Conservation (phyloP, 1,140 invertebrate genomes). For the Coenobita brevimanus region DNA sequence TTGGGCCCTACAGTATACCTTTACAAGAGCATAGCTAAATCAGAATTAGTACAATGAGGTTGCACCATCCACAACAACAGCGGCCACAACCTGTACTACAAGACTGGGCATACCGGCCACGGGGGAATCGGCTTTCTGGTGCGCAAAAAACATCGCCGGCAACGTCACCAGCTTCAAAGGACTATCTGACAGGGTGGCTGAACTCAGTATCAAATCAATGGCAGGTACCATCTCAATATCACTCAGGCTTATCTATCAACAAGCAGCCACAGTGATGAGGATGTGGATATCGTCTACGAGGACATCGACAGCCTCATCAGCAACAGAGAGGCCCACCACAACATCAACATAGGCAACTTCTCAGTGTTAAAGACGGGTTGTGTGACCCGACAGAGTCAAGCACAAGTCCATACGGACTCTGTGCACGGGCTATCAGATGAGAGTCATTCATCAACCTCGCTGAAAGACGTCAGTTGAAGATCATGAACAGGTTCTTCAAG, state of each 20-base stretch:
- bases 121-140: neutral
- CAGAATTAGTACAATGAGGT: too few relatives aligned
- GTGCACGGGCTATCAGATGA: too few relatives aligned
- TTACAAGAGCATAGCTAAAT: too few relatives aligned
- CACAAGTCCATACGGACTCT: too few relatives aligned
- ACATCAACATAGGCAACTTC: neutral
- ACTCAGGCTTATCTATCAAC: neutral
- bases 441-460: too few relatives aligned
- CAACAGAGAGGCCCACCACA: neutral
- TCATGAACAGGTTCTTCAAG: constrained; percentile 22
- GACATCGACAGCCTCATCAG: neutral
- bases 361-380: neutral
- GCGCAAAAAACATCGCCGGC: neutral
- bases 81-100: neutral
- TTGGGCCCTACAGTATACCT: too few relatives aligned
- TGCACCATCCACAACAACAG: neutral
- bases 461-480: neutral
- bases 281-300: constrained; percentile 7
- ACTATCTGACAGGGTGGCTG: neutral
- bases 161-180: constrained; percentile 3
- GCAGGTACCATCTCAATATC: neutral
- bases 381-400: neutral
- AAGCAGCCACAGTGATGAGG: neutral
- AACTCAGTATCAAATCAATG: constrained; percentile 14
- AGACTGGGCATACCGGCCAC: neutral